Evolutionary conservation across 2,797 vertebrate genomes (phyloP).

Genomic region (Pampus argenteus): DNA sequence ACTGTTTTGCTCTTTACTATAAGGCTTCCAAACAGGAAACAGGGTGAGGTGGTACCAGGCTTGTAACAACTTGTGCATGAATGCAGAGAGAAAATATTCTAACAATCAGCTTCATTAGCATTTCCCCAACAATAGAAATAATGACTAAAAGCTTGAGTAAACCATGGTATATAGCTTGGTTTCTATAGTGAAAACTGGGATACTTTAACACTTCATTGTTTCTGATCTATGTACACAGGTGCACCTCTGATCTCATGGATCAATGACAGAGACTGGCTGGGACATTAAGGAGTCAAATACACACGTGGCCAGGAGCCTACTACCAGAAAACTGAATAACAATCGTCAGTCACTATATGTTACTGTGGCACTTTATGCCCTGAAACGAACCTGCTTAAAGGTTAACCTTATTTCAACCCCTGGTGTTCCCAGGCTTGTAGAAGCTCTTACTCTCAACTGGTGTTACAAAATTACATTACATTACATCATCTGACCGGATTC

Average conservation of each 20-base stretch:
- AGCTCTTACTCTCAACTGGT: no score
- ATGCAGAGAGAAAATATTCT: slow-evolving; percentile 38
- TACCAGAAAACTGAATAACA: no score
- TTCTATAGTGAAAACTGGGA: background rate
- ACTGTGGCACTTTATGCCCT: no score
- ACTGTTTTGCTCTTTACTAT: slow-evolving; percentile 15
- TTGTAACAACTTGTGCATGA: slow-evolving; percentile 68
- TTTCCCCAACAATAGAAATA: slow-evolving; percentile 14
- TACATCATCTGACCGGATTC: no score
- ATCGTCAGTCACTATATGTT: no score
- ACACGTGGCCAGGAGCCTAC: no score
- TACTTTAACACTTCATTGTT: no score
- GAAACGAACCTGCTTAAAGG: no score
- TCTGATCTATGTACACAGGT: background rate
- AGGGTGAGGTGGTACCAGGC: slow-evolving; percentile 57
- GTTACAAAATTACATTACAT: no score
- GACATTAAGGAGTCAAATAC: background rate
- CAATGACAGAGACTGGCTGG: background rate
- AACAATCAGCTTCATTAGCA: slow-evolving; percentile 11
- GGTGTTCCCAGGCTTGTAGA: no score
- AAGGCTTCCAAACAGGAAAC: slow-evolving; percentile 12
- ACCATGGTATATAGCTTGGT: no score
- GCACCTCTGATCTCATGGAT: no score
- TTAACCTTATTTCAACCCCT: background rate
- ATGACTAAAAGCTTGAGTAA: background rate